phyloP scores from a whole-genome alignment of 2,888 invertebrate species.

The Tillus elongatus region DNA sequence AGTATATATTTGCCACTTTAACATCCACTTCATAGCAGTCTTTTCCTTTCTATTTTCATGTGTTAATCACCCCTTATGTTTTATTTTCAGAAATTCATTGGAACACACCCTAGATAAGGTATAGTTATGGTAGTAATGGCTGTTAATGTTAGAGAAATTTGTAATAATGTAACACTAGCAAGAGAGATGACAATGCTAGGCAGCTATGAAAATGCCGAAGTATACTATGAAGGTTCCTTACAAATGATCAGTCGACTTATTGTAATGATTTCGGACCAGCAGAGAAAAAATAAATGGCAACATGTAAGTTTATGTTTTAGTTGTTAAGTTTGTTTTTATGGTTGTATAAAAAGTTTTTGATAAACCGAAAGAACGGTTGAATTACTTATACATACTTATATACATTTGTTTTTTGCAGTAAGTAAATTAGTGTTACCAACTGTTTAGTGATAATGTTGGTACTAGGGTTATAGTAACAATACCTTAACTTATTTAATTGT shows the following conservation, averaged over 20 bases:
- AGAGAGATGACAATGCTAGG: conserved; percentile 92
- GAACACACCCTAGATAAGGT: not conserved
- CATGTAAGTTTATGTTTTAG: conserved; percentile 53
- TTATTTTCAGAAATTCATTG: conserved; percentile 1
- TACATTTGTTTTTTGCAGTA: too few species aligned
- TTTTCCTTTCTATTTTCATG: too few species aligned
- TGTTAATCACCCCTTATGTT: too few species aligned
- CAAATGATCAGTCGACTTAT: conserved; percentile 84
- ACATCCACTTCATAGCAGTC: too few species aligned
- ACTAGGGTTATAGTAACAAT: too few species aligned
- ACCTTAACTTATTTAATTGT: too few species aligned
- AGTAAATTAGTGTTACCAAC: not conserved
- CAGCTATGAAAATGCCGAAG: conserved; percentile 88
- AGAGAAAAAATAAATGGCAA: conserved; percentile 82
- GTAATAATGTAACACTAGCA: conserved; percentile 90
- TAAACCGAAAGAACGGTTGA: not conserved
- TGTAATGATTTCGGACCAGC: conserved; percentile 67
- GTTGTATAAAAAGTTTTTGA: not conserved
- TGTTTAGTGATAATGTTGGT: too few species aligned
- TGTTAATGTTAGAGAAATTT: conserved; percentile 82
- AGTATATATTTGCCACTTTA: too few species aligned
- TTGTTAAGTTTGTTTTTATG: conserved; percentile 2
- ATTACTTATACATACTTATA: too few species aligned
- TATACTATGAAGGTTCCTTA: conserved; percentile 88
- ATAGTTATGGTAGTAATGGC: conserved; percentile 56